Evolutionary conservation across 2,888 invertebrate genomes (phyloP), one percentile per base, ranked within the genome.

Genomic region (Synergus japonicus): DNA sequence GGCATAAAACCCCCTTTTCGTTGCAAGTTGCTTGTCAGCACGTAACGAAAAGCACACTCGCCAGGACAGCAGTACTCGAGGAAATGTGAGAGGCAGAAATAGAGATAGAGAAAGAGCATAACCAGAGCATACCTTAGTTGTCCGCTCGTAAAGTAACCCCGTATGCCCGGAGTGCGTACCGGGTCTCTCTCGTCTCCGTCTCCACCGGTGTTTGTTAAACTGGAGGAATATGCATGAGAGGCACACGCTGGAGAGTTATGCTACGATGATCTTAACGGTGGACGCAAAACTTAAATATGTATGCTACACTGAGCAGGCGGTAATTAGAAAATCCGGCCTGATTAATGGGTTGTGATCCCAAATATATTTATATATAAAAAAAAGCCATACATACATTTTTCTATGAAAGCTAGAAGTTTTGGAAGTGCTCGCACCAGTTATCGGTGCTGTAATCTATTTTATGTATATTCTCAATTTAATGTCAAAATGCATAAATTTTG

Each of bases 91-190:
- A 79, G 82, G 78, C 10, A 18, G 22, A 60, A 1, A 22, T 22
- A 22, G 22, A 22, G 22, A 22, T 22, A 22, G 22, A 22, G 60
- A 60, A 18, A 60, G 22, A 60, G 80, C 83, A 83, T 83, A 84
- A 83, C 88, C 87, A 87, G 86, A 91, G 90, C 91, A 91, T 91
- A 91, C 91, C 91, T 91, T 91, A 91, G 91, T 91, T 91, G 91
- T 91, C 91, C 89, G 91, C 90, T 91, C 91, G 91, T 91, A 91
- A 91, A 91, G 90, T 88, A 90, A 89, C 88, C 91, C 91, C 91
- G 91, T 91, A 91, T 91, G 91, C 88, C 90, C 82, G 83, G 87
- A 87, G 87, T 90, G 89, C 87, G 84, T 84, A 84, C 83, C 82
- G 79, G 79, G 81, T 82, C 82, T 83, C 67, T 83, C 83, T 81